Conservation (phyloP, 2,888 invertebrate genomes). For the Palloptera scutellata region DNA sequence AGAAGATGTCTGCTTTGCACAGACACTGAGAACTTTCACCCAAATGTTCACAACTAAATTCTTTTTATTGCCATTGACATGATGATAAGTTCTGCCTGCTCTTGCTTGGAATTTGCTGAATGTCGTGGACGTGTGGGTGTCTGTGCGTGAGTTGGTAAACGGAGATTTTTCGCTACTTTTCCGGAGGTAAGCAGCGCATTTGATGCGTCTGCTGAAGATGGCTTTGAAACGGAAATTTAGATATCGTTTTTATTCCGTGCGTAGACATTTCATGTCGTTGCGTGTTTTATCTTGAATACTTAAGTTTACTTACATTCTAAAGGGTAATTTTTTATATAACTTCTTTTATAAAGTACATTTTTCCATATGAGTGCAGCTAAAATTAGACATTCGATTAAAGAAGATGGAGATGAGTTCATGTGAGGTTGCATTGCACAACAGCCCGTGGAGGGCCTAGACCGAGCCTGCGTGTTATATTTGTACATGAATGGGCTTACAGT, state of each 20-base stretch:
- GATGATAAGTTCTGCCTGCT: conserved; percentile 22
- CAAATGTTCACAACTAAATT: neutral
- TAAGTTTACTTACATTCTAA: neutral
- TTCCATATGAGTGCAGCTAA: too few species aligned
- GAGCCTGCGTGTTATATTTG: too few species aligned
- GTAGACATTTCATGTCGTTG: conserved; percentile 29
- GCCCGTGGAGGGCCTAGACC: too few species aligned
- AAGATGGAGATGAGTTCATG: too few species aligned
- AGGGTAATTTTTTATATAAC: too few species aligned
- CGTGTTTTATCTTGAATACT: conserved; percentile 29
- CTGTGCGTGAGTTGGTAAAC: conserved; percentile 16
- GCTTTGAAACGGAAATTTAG: conserved; percentile 16
- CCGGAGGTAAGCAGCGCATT: conserved; percentile 2
- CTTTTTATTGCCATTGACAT: conserved; percentile 31
- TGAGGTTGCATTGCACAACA: too few species aligned
- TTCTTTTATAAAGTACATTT: too few species aligned
- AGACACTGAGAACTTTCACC: neutral
- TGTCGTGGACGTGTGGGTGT: neutral
- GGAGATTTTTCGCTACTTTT: conserved; percentile 19
- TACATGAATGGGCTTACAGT: too few species aligned
- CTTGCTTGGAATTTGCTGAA: neutral
- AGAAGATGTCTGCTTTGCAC: neutral
- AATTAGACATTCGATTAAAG: too few species aligned
- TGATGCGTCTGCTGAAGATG: conserved; percentile 9
- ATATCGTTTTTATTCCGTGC: conserved; percentile 30